Conservation (phyloP, 2,888 invertebrate genomes). For the Drosophila melanosoma region DNA sequence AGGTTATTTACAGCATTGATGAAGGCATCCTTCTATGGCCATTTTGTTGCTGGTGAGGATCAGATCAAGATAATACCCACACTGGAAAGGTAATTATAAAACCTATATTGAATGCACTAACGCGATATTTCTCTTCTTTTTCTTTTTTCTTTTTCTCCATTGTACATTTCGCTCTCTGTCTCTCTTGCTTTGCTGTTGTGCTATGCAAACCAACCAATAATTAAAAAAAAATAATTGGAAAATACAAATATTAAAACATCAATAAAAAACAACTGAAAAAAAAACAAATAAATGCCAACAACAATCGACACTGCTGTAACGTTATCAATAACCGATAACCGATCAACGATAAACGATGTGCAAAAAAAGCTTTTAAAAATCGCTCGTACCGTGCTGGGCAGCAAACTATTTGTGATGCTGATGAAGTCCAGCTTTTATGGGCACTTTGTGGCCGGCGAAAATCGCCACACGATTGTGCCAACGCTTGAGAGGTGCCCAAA, state of each 20-base stretch:
- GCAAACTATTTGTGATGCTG: constrained; percentile 90
- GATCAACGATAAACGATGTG: constrained; percentile 12
- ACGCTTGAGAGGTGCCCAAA: constrained; percentile 89
- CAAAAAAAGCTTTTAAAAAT: constrained; percentile 91
- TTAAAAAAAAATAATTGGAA: neutral
- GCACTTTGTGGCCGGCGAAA: constrained; percentile 99
- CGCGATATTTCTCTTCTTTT: constrained; percentile 59
- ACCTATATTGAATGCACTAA: constrained; percentile 72
- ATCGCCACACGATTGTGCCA: constrained; percentile 93
- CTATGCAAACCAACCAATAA: constrained; percentile 24
- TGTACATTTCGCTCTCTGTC: constrained; percentile 32
- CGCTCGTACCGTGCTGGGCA: constrained; percentile 91
- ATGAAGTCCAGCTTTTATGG: constrained; percentile 99
- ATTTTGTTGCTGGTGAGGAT: constrained; percentile 99
- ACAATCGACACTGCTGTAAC: neutral
- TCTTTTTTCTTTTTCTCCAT: constrained; percentile 64
- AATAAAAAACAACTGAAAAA: constrained; percentile 2
- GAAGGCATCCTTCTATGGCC: constrained; percentile 98
- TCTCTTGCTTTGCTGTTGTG: constrained; percentile 44
- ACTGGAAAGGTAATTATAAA: constrained; percentile 88
- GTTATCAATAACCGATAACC: constrained; percentile 22
- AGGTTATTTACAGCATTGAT: constrained; percentile 92
- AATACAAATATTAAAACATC: constrained; percentile 12
- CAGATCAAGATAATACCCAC: constrained; percentile 93
- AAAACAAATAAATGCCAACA: neutral